These are phyloP conservation scores for Mohoua ochrocephala DNA, from an alignment of 2,113 vertebrate species.

Conservation along the genomic window DNA sequence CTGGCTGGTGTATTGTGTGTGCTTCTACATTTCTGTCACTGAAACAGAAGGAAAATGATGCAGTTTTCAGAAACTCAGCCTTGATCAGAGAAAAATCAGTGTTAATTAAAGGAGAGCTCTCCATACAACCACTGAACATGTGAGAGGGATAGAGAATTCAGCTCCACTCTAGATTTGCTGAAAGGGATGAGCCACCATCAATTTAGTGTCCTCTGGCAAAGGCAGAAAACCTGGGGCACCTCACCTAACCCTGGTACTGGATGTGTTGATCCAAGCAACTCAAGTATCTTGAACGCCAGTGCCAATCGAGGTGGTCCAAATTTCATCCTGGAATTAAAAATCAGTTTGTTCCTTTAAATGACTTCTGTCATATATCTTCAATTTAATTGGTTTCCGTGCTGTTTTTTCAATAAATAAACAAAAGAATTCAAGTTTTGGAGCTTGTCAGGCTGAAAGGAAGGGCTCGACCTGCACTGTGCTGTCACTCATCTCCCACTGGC, in stretches of 20 bases:
- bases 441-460: background rate
- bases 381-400: background rate
- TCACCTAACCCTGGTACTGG: background rate
- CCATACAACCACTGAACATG: rapidly evolving
- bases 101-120: background rate
- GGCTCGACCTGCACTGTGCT: background rate
- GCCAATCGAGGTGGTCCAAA: rapidly evolving
- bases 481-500: background rate
- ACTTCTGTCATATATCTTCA: background rate
- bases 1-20: background rate
- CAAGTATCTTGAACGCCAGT: background rate
- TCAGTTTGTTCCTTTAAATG: background rate
- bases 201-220: background rate
- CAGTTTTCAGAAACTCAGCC: background rate
- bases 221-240: background rate
- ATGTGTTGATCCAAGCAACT: background rate
- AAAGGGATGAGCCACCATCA: background rate
- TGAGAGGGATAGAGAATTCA: background rate
- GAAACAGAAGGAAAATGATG: background rate
- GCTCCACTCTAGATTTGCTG: background rate
- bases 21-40: background rate
- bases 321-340: background rate
- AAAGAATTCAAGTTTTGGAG: background rate
- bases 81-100: background rate
- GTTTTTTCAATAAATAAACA: background rate